A percentile compares a stretch with the other conserved stretches of the same genome.
Conservation (phyloP, 92 coral and sea anemone species). For the Bergia sp. region DNA sequence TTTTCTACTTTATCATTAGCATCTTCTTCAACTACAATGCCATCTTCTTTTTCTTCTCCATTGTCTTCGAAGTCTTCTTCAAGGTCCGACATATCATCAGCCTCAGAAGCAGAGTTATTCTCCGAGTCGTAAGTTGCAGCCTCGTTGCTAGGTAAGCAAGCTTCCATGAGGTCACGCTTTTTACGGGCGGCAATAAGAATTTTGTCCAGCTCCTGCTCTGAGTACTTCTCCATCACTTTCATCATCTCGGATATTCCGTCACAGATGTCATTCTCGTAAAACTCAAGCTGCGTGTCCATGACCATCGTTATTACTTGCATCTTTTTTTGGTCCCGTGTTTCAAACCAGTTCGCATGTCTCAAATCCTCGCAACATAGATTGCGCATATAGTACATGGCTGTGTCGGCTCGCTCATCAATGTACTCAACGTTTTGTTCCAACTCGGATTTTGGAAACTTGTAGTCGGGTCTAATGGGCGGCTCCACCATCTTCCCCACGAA, state of each 20-base stretch:
- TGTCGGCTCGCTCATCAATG: conserved; percentile 81
- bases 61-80: background rate
- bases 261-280: conserved; percentile 85
- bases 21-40: background rate
- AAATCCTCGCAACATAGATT: conserved; percentile 85
- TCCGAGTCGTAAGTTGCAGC: conserved; percentile 7
- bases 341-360: conserved; percentile 83
- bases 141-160: background rate
- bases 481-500: conserved; percentile 68
- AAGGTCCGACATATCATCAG: background rate
- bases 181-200: conserved; percentile 46
- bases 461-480: conserved; percentile 82
- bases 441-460: conserved; percentile 79
- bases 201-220: conserved; percentile 61
- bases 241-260: conserved; percentile 78
- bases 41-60: background rate
- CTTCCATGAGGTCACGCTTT: conserved; percentile 34
- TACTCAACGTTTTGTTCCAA: conserved; percentile 71
- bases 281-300: conserved; percentile 61
- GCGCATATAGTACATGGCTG: conserved; percentile 77
- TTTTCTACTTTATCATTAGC: background rate
- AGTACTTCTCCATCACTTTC: conserved; percentile 58
- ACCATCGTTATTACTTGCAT: conserved; percentile 66
- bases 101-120: conserved; percentile 9
- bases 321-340: conserved; percentile 65